Conservation (phyloP, 2,888 invertebrate species). For the Agonopterix alstromeriana region DNA sequence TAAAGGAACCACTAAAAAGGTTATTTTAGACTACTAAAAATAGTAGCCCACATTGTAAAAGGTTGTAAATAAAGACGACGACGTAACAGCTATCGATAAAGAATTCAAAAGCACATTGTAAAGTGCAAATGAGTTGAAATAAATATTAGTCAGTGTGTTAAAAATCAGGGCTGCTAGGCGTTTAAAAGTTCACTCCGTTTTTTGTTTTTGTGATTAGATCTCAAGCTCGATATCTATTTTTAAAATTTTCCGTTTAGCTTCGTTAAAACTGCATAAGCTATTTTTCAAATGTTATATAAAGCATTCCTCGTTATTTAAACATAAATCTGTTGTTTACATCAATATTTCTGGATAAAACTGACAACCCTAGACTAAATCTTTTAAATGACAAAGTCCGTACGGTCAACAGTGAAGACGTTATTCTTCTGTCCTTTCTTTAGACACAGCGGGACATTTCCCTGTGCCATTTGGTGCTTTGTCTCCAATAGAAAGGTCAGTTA, state of each 20-base stretch:
- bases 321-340: not conserved
- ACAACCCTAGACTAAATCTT: conserved; percentile 39
- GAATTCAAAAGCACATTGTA: conserved; percentile 39
- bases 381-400: conserved; percentile 19
- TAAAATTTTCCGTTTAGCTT: no score
- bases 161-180: conserved; percentile 32
- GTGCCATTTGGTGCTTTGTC: conserved; percentile 39
- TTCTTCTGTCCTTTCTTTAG: conserved; percentile 29
- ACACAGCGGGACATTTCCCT: conserved; percentile 61
- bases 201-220: not conserved
- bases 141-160: conserved; percentile 40
- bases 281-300: no score
- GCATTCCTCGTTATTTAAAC: no score
- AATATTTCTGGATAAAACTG: conserved; percentile 5
- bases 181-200: not conserved
- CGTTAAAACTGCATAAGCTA: no score
- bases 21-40: conserved; percentile 23
- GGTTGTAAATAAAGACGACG: conserved; percentile 36
- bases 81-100: conserved; percentile 26
- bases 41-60: conserved; percentile 43
- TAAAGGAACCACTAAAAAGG: conserved; percentile 24
- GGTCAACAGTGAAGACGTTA: conserved; percentile 62
- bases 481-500: conserved; percentile 55
- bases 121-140: conserved; percentile 46
- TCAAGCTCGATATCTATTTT: no score